Evolutionary conservation across 1,140 invertebrate genomes (phyloP), one percentile per base, ranked within the genome.

Genomic region (Rhyacophila brunnea): DNA sequence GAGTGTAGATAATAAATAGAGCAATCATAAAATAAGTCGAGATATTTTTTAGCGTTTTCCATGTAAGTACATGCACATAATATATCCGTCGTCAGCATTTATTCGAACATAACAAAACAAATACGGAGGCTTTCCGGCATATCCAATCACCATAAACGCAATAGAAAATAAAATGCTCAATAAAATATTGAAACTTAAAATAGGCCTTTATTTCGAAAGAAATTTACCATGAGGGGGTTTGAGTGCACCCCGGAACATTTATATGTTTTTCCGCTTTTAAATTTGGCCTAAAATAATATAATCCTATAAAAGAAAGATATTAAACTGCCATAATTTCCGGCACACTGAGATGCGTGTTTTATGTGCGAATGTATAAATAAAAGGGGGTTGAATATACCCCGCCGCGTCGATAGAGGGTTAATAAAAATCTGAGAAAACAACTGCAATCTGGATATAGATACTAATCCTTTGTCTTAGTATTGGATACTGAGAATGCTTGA

Each of bases 231-330:
- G 36, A 46, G 40, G 47, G 36, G 17, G 60, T 35, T 47, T 53
- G 43, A n/a, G 42, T 62, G 23, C 44, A 47, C 32, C 49, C 42
- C 35, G 23, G 35, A 28, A 28, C 46, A 47, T 64, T 64, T 64
- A 64, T 28, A 28, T 64, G 62, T 59, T 56, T 58, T 56, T 53
- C 47, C 42, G 56, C 52, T 50, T 64, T 59, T 45, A 53, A 64
- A 59, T 20, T 64, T 47, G 47, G 43, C 60, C 49, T 58, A 58
- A 52, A 57, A 52, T 58, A 58, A 64, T 46, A 64, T 59, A 64
- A 64, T 64, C 56, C 48, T 47, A 59, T 64, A 59, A 64, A 63
- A 63, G 35, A 47, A 59, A 50, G 62, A 64, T 64, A 64, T 64
- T 64, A 64, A 64, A 59, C 36, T 59, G 62, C 51, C 51, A 51